These are phyloP conservation scores for Anthonomus grandis DNA, from an alignment of 1,140 invertebrate genomes.

Conservation along the genomic window DNA sequence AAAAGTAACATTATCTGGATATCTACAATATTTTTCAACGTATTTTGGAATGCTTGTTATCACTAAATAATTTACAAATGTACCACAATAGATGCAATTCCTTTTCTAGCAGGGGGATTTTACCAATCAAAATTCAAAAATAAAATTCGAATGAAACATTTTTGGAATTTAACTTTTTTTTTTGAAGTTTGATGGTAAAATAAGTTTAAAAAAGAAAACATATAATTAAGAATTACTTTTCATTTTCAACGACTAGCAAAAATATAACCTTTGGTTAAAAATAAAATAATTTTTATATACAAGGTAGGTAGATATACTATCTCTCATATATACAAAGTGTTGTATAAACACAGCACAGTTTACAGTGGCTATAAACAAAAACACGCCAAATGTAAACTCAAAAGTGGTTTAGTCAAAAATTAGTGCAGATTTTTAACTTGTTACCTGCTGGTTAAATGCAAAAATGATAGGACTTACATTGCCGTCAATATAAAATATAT, in stretches of 20 bases:
- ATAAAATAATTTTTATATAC: slow-evolving; percentile 38
- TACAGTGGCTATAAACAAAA: slow-evolving; percentile 41
- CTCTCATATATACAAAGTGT: slow-evolving; percentile 34
- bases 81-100: not conserved
- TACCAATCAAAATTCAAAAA: too few relatives aligned
- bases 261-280: slow-evolving; percentile 45
- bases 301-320: slow-evolving; percentile 19
- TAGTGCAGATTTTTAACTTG: slow-evolving; percentile 48
- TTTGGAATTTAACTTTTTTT: too few relatives aligned
- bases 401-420: slow-evolving; percentile 19
- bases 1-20: not conserved
- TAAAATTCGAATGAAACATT: too few relatives aligned
- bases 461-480: slow-evolving; percentile 42
- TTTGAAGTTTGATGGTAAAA: too few relatives aligned
- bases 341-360: slow-evolving; percentile 42
- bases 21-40: not conserved
- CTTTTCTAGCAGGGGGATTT: too few relatives aligned
- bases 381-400: slow-evolving; percentile 36
- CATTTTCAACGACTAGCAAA: slow-evolving; percentile 39
- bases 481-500: slow-evolving; percentile 38
- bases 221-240: too few relatives aligned
- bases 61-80: slow-evolving; percentile 4
- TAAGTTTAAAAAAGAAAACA: too few relatives aligned
- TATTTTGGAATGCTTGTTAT: slow-evolving; percentile 8
- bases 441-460: slow-evolving; percentile 42